Conservation (phyloP, 2,797 vertebrate genomes). For the Hippocampus kuda region DNA sequence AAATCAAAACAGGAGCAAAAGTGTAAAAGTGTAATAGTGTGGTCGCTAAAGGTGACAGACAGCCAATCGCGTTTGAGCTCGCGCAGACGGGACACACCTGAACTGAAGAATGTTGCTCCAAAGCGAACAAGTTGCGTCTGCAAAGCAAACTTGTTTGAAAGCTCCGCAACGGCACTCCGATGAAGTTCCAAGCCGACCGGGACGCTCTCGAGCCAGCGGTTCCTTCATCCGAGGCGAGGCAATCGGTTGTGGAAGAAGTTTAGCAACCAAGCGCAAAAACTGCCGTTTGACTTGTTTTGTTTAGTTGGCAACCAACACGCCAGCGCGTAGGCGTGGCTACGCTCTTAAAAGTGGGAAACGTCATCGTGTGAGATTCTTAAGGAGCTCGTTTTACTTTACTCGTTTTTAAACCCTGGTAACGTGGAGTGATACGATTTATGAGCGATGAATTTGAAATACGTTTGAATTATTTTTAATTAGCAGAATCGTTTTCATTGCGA, state of each 20-base stretch:
- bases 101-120: neutral
- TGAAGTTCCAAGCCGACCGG: slow-evolving; percentile 1
- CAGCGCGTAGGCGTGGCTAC: slow-evolving; percentile 31
- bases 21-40: neutral
- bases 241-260: neutral
- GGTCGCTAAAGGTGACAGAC: neutral
- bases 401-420: neutral
- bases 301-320: slow-evolving; percentile 27
- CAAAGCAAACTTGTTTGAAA: neutral
- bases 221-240: neutral
- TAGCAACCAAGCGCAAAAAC: neutral
- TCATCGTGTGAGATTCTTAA: slow-evolving; percentile 18
- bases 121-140: neutral
- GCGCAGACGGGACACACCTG: neutral
- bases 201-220: neutral
- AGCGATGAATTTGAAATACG: neutral
- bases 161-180: neutral
- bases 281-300: slow-evolving; percentile 21
- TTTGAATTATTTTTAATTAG: too few species aligned
- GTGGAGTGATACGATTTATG: neutral
- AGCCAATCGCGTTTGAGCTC: slow-evolving; percentile 1
- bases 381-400: neutral
- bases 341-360: slow-evolving; percentile 41
- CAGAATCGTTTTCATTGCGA: neutral
- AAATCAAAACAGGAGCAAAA: neutral